Evolutionary conservation across 1,140 invertebrate genomes (phyloP).

Genomic region (Drepana arcuata): DNA sequence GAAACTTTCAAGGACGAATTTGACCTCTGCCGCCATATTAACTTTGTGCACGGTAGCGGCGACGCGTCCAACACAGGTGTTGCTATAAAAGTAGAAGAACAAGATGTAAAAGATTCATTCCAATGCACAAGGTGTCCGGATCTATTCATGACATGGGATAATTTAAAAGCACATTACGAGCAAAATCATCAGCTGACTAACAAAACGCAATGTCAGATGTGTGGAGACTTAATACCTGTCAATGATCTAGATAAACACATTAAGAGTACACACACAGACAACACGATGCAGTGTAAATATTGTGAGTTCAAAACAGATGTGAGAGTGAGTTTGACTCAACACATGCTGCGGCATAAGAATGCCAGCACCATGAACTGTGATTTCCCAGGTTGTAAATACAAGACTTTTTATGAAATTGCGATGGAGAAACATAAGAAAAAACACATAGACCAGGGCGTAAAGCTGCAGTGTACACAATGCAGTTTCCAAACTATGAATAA

Average conservation of each 20-base stretch:
- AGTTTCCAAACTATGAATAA: conserved; percentile 62
- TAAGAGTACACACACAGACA: conserved; percentile 32
- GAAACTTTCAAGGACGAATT: conserved; percentile 48
- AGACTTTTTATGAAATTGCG: conserved; percentile 49
- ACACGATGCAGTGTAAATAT: conserved; percentile 37
- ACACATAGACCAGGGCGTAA: conserved; percentile 44
- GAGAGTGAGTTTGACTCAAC: conserved; percentile 48
- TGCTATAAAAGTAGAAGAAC: conserved; percentile 41
- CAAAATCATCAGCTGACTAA: conserved; percentile 36
- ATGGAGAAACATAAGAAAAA: conserved; percentile 55
- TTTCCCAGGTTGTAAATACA: conserved; percentile 41
- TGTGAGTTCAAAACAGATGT: conserved; percentile 45
- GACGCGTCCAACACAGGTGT: conserved; percentile 12
- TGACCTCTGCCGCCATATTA: conserved; percentile 47
- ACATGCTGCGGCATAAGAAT: conserved; percentile 51
- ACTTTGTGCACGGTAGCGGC: conserved; percentile 29
- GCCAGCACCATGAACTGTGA: conserved; percentile 48
- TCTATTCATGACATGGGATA: conserved; percentile 32
- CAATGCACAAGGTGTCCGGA: conserved; percentile 55
- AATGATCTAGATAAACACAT: conserved; percentile 53
- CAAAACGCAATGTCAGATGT: conserved; percentile 55
- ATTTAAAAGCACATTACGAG: conserved; percentile 42
- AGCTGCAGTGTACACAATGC: conserved; percentile 48
- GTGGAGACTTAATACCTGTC: conserved; percentile 41
- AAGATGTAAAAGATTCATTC: conserved; percentile 33